A percentile compares a stretch with the other conserved stretches of the same genome.
Evolutionary conservation across 2,797 vertebrate genomes (phyloP).

Genomic region (Enteromius unitaeniatus): DNA sequence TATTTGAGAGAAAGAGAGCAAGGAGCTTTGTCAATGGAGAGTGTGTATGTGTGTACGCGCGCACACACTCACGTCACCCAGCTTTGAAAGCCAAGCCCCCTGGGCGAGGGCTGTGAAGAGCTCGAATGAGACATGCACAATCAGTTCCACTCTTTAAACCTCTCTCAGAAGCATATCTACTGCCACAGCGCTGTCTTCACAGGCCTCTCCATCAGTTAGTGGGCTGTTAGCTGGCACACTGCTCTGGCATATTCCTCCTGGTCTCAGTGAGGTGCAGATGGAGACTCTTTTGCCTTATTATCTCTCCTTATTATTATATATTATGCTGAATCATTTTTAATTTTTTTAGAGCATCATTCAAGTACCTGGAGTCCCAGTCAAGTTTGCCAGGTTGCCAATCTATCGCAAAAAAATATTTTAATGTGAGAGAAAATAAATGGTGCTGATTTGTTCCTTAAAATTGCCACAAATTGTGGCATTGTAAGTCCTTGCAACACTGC

Average conservation of each 20-base stretch:
- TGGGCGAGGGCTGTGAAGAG: slow-evolving; percentile 82
- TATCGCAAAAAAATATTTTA: background rate
- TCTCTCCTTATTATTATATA: slow-evolving; percentile 62
- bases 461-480: no score
- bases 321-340: background rate
- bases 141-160: slow-evolving; percentile 88
- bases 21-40: slow-evolving; percentile 83
- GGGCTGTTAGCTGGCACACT: slow-evolving; percentile 82
- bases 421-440: background rate
- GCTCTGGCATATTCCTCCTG: slow-evolving; percentile 77
- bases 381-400: background rate
- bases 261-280: slow-evolving; percentile 75
- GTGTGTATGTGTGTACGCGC: slow-evolving; percentile 73
- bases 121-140: slow-evolving; percentile 86
- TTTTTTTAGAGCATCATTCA: background rate
- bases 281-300: slow-evolving; percentile 72
- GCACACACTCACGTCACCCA: slow-evolving; percentile 76
- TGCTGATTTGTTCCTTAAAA: background rate
- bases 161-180: slow-evolving; percentile 86
- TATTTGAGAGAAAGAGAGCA: slow-evolving; percentile 60
- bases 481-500: background rate
- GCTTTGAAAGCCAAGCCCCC: slow-evolving; percentile 85
- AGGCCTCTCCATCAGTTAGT: slow-evolving; percentile 86
- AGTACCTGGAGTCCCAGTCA: background rate
- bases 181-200: slow-evolving; percentile 83